Base-by-base conservation (phyloP, 2,113 vertebrate genomes). In the Piliocolobus tephrosceles region DNA sequence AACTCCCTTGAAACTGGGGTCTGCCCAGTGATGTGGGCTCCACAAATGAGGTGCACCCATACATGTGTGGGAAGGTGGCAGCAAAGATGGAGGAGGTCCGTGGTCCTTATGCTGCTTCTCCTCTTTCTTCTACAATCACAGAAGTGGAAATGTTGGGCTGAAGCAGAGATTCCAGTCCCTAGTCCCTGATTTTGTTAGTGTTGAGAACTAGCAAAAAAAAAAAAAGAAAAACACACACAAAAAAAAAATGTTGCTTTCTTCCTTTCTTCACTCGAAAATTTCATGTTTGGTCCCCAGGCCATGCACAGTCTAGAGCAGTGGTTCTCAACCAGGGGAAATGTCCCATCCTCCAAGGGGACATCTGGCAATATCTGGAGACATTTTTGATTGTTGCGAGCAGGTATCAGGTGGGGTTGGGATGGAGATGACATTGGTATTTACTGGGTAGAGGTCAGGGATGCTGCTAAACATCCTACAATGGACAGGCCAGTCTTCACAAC, bases 321-420 rank as follows among this genome's bases (percentile, higher is more conserved):
- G 64, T 52, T 94, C n/a, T 84, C 25, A 68, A 38, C 12, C 16
- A 50, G 35, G 2, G 18, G 1, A 8, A 12, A 64, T n/a, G 50
- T 14, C 13, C 32, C 22, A 8, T 0, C 7, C 17, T 72, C 13
- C 18, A 55, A 45, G 12, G 22, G 27, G 9, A 70, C 25, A 73
- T 7, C 13, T 78, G 17, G 40, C 32, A 55, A n/a, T 43, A 40
- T 47, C 35, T 78, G 70, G 47, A 66, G 52, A 88, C 11, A 75
- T 38, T 90, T 80, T 57, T 88, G 2, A 76, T 30, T 40, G n/a
- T 86, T 88, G 72, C 40, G 17, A 72, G 52, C 61, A 12, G 16
- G 57, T 20, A 0, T 43, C 14, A 9, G 6, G 50, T 47, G 32
- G 2, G 18, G 2, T 27, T 27, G 18, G 4, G 40, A 9, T 5